Evolutionary conservation across 2,888 invertebrate species (phyloP), one percentile per base, ranked within the genome.

Genomic region (Patella depressa): DNA sequence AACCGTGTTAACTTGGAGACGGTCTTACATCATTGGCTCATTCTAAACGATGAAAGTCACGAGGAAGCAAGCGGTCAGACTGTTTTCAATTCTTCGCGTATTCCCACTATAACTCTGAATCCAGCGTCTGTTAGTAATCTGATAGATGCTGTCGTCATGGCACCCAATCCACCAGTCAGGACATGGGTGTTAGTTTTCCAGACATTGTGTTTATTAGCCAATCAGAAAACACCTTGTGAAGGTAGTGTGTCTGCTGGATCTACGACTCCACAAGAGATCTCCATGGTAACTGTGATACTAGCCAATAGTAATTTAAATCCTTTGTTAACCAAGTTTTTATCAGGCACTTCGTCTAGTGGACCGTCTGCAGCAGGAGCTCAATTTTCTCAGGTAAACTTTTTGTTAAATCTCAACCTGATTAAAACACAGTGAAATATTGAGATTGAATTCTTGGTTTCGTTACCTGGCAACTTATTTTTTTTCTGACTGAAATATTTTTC

Each of bases 1-100:
- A 94, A 94, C 74, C 94, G 95, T 89, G 94, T 95, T 29, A 95
- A 95, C 89, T 93, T 97, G 89, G 97, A 97, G 92, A 94, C 96
- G 89, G 95, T 96, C 73, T 93, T 97, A 59, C 95, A 96, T 83
- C 93, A 97, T 84, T 97, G 97, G 96, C 93, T 97, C 81, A 96
- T 96, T 3, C 93, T 97, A 81, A 96, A 96, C 84, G 91, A 94
- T 93, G 95, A 91, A 91, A 81, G 87, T 45, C 76, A 79, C 3
- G 87, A 88, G 34, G 86, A 86, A 24, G 83, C 81, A 29, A 84
- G 82, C 55, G 57, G 80, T 74, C 83, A 82, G 72, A 75, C 83
- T 17, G 78, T 77, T 45, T 90, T 89, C 82, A 88, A 90, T 81
- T 82, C 89, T 5, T 84, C 84, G 65, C 80, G 88, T 5, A 78